Evolutionary conservation across 1,140 invertebrate species (phyloP).

Genomic region (Pectinophora gossypiella): DNA sequence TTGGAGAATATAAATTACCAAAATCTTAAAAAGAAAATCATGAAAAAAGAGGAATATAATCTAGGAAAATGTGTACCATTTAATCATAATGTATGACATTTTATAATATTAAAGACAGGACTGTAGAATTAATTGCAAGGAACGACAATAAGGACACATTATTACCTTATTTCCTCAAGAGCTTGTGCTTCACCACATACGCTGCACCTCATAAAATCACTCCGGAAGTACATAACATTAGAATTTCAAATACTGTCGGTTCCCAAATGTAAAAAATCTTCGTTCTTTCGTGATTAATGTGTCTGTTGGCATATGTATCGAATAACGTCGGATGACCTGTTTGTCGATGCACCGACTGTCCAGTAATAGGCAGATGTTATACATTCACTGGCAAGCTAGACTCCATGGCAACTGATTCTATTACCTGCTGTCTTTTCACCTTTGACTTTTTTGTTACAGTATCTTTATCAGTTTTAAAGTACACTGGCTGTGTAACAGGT

Average conservation of each 20-base stretch:
- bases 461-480: too few species aligned
- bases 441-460: not conserved
- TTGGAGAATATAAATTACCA: too few species aligned
- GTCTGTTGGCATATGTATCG: conserved; percentile 35
- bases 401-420: conserved; percentile 41
- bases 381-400: conserved; percentile 25
- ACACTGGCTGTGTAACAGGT: too few species aligned
- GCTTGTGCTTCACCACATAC: too few species aligned
- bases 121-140: too few species aligned
- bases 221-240: not conserved
- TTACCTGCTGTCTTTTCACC: conserved; percentile 8
- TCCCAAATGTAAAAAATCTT: not conserved
- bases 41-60: too few species aligned
- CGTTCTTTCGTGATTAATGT: conserved; percentile 38
- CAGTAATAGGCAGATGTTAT: conserved; percentile 59
- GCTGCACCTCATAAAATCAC: not conserved
- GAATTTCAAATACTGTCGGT: not conserved
- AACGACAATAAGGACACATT: too few species aligned
- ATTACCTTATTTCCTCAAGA: too few species aligned
- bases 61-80: too few species aligned
- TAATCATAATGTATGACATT: too few species aligned
- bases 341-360: conserved; percentile 59
- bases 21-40: too few species aligned
- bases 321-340: conserved; percentile 57
- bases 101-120: too few species aligned